phyloP scores from a whole-genome alignment of 2,113 vertebrate species.

The Pachycephala philippinensis region DNA sequence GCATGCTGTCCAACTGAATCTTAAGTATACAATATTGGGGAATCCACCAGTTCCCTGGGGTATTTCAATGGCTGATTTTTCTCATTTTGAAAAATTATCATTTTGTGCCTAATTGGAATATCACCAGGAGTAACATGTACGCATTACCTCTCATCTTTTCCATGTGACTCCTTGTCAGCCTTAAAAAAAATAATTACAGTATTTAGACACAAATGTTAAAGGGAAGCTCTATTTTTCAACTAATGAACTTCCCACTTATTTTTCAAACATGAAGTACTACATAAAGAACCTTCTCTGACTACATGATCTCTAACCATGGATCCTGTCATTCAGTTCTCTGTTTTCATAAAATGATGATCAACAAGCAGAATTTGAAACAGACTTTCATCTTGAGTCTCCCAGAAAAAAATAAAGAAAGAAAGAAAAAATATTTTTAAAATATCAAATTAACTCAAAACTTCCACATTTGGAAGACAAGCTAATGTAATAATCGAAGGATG shows the following conservation, averaged over 20 bases:
- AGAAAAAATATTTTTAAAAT: background rate
- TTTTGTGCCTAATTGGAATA: background rate
- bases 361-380: background rate
- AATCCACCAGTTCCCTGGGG: background rate
- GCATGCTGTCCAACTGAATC: background rate
- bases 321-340: background rate
- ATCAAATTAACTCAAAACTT: background rate
- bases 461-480: background rate
- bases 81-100: background rate
- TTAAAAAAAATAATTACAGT: background rate
- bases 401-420: background rate
- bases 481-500: background rate
- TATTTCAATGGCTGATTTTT: background rate
- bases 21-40: no score
- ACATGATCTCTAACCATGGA: background rate
- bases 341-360: background rate
- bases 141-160: background rate
- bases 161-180: background rate
- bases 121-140: background rate
- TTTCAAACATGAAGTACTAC: background rate
- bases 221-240: background rate
- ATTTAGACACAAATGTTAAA: background rate
- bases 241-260: background rate
- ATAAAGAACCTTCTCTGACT: background rate
- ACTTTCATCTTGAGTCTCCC: rapidly evolving